Conservation (phyloP, 1,140 invertebrate species). For the Scaptomyza pallida region DNA sequence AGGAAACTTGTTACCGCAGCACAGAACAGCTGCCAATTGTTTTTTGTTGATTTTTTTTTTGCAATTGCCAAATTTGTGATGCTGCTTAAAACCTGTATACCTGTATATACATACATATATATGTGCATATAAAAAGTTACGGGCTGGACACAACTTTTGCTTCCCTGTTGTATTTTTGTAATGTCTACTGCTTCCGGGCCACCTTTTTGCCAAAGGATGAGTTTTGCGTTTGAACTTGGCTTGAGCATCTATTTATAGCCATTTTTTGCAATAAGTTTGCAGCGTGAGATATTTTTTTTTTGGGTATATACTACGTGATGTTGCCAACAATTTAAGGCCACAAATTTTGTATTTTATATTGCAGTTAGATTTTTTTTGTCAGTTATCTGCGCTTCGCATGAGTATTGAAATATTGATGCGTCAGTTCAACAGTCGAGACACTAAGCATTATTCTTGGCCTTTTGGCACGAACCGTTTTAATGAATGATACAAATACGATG, state of each 20-base stretch:
- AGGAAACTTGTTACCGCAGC: background rate
- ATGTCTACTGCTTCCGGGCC: conserved; percentile 52
- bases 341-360: conserved; percentile 31
- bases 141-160: conserved; percentile 44
- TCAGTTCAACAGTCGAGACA: conserved; percentile 48
- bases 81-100: conserved; percentile 16
- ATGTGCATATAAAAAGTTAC: conserved; percentile 10
- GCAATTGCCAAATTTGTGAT: conserved; percentile 62
- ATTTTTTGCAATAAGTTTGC: too few relatives aligned
- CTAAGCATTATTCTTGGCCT: conserved; percentile 40
- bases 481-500: conserved; percentile 21
- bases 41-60: conserved; percentile 32
- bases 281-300: conserved; percentile 20
- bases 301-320: conserved; percentile 58
- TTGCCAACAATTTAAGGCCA: conserved; percentile 39
- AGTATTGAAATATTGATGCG: conserved; percentile 53
- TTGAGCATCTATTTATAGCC: too few relatives aligned
- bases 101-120: background rate
- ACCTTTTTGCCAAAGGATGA: too few relatives aligned
- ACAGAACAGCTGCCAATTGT: conserved; percentile 3
- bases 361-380: conserved; percentile 3
- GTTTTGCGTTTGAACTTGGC: too few relatives aligned
- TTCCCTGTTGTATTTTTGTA: conserved; percentile 74
- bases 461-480: conserved; percentile 58
- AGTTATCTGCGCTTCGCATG: conserved; percentile 35